Base-by-base conservation (phyloP, 2,113 vertebrate genomes). In the Anoura caudifer region DNA sequence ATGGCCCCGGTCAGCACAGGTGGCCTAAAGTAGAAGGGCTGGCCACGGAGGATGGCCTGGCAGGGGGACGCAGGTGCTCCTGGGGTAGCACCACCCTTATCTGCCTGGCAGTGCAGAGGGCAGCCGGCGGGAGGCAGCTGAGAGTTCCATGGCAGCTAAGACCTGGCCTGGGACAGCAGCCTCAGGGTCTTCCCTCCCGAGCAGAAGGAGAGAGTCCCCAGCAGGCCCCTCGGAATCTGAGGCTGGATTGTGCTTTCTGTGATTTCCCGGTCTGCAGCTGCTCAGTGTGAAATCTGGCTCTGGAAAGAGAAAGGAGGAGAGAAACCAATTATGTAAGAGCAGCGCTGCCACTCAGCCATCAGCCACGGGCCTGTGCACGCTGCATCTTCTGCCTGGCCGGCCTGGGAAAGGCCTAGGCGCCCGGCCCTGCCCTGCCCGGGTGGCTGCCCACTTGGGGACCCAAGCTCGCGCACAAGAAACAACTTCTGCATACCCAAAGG, bases 241-340 rank as follows among this genome's bases (percentile, higher is more conserved):
- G 75, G 96, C 97, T 94, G 96, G 97, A 79, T 94, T 90, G 96
- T 10, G 97, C 95, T 94, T 95, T 93, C 97, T 97, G 95, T 83
- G 97, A 91, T 96, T 96, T 87, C 96, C 91, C 92, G 52, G 95
- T 90, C 97, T 95, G 97, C 97, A 97, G 97, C 97, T 97, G 97
- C 97, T 98, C 97, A 96, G 95, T 96, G 97, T 97, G 97, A 98
- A 94, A 90, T 95, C 97, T 95, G 96, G 96, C 95, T 96, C 97
- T 97, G 95, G 95, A 86, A 87, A 97, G 96, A 97, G 97, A 96
- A 93, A 98, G 97, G 97, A 97, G 97, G 97, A 97, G 97, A 97
- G 95, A 97, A 82, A 56, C 85, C 4, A 93, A 96, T 98, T 98
- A 98, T 98, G 95, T 98, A 98, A 98, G 95, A 94, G 89, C 56